Evolutionary conservation across 2,113 vertebrate species (phyloP), one percentile per base, ranked within the genome.

Genomic region (Bolborhynchus lineola): DNA sequence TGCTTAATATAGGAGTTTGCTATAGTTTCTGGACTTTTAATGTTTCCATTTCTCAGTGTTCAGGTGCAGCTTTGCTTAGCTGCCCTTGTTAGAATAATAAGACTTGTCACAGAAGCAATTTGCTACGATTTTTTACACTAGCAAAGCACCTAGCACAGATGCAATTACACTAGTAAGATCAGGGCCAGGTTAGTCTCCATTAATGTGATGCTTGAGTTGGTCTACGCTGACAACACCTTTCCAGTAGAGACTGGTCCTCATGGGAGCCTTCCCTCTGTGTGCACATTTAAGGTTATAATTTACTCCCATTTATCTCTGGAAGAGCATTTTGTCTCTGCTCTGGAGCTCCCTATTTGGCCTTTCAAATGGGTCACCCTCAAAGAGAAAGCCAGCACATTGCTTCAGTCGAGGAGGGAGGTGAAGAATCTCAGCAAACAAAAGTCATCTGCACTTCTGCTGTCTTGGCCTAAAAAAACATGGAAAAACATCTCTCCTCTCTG

Each of bases 1-100:
- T 79, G 70, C 86, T 92, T 92, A 93, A 93, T 72, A 89, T 86
- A 74, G 13, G 62, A 69, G 37, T 82, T 78, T 79, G 80, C 84
- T 84, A 89, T 1, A 65, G 53, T n/a, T 93, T 79, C 47, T 76
- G 63, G 53, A 42, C 80, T 82, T 88, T 21, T 67, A 31, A 82
- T 53, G 59, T 85, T 47, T 12, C 7, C 0, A 5, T 75, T 87
- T 69, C n/a, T 11, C 25, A 46, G 25, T 9, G 19, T 67, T 86
- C 18, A 89, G 62, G 53, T 44, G 52, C 0, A 5, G 74, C 31
- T 88, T 71, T 84, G 28, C 64, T 26, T 46, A 80, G 57, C 41
- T 53, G 57, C 13, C 64, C 47, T 63, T 59, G 28, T 67, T 29
- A 63, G 72, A 90, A 46, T 31, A 65, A 5, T 49, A 86, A 52